Base-by-base conservation (phyloP, 92 coral and sea anemone species). In the Parazoanthus darwini region DNA sequence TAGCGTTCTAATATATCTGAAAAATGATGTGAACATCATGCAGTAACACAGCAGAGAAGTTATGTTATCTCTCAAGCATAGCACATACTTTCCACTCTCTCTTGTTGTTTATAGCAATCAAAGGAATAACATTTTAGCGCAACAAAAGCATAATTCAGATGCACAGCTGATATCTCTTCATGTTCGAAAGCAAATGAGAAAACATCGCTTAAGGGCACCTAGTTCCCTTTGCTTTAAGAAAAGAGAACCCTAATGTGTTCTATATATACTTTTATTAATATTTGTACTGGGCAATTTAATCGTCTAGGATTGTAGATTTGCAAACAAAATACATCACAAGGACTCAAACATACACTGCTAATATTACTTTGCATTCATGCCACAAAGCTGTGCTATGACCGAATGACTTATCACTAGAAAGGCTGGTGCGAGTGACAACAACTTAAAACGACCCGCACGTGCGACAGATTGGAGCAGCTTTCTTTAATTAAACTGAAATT, bases 81-180 rank as follows among this genome's bases (percentile, higher is more conserved):
- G 59, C 20, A 36, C 43, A 46, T 84, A 66, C 46, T 71, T 74
- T 84, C 65, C 29, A 44, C 46, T 35, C 26, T 33, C 68, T 59
- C 54, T 43, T 72, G 79, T 84, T 84, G 79, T 84, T 84, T 84
- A 71, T 26, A 36, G 44, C 71, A 84, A 84, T 84, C 87, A 71
- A 84, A 72, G 75, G 87, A 84, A 84, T 63, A 84, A 84, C 87
- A 84, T 84, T 84, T 84, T 84, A 84, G 79, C 87, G 46, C 48
- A 84, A 84, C 87, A 84, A 70, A 44, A 59, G 42, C 63, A 84
- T 70, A 84, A 44, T 71, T 84, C 78, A 84, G 77, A 84, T 84
- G 63, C 87, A 70, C 87, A 84, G 87, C 87, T 84, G 87, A 84
- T 72, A 84, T 44, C 87, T 74, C 79, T 48, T 84, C 70, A 71